These are phyloP conservation scores for Cylindroiulus punctatus DNA, from an alignment of 2,888 invertebrate species.

Conservation along the genomic window DNA sequence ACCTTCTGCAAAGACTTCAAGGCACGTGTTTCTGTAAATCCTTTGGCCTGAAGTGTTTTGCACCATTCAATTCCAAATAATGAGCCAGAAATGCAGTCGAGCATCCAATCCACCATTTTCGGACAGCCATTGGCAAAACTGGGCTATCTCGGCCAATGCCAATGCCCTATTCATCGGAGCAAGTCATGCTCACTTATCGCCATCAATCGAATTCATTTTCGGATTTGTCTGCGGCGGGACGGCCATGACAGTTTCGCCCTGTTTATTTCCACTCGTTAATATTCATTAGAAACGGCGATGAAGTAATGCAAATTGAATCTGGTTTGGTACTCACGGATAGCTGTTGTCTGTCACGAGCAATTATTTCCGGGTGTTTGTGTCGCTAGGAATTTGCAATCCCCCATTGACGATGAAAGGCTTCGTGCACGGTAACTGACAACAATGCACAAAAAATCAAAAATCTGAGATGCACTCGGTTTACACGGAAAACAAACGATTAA, in stretches of 20 bases:
- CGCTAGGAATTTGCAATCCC: neutral
- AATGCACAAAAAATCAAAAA: neutral
- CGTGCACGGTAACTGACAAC: neutral
- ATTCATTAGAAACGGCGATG: neutral
- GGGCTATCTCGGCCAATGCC: neutral
- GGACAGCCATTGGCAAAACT: neutral
- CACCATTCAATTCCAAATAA: neutral
- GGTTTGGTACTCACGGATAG: neutral
- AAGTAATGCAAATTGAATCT: neutral
- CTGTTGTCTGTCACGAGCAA: neutral
- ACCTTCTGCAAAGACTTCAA: neutral
- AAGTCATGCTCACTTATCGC: neutral
- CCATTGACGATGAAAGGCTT: neutral
- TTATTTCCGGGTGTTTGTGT: neutral
- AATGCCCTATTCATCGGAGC: neutral
- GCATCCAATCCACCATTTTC: neutral
- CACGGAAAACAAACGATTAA: neutral
- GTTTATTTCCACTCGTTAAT: neutral
- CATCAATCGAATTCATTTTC: neutral
- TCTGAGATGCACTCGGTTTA: neutral
- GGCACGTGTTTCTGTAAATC: neutral
- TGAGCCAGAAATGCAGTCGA: neutral
- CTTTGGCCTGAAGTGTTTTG: neutral
- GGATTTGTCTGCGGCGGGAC: neutral
- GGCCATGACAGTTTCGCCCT: neutral